A percentile compares a stretch with the other conserved stretches of the same genome.
phyloP scores from a whole-genome alignment of 2,797 vertebrate genomes.

The Capromys pilorides region DNA sequence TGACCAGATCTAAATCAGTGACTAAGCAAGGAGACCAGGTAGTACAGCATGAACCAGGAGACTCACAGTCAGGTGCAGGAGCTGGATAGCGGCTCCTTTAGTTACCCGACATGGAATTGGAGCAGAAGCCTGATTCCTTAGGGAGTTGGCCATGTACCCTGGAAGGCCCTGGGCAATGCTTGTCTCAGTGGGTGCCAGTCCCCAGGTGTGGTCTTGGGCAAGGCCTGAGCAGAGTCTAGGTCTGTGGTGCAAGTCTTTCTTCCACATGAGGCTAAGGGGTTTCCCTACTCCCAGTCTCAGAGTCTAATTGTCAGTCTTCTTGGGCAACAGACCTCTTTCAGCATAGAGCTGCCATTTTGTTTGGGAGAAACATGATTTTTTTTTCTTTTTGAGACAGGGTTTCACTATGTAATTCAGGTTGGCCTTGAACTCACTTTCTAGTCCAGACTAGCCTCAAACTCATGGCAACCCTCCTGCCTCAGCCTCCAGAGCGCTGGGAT shows the following conservation, averaged over 20 bases:
- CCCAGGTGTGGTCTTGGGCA: background rate
- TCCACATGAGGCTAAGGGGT: background rate
- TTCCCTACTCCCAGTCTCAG: background rate
- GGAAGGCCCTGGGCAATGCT: background rate
- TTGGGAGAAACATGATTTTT: background rate
- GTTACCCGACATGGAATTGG: background rate
- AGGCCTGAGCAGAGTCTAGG: too few species aligned
- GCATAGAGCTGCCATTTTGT: background rate
- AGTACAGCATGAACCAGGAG: background rate
- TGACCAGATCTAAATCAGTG: background rate
- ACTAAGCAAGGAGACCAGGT: background rate
- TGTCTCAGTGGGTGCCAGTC: background rate
- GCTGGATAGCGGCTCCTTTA: background rate
- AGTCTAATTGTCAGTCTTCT: background rate
- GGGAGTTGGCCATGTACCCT: background rate
- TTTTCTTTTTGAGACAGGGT: background rate
- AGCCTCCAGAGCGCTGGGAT: background rate
- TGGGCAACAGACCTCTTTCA: background rate
- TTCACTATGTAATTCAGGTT: background rate
- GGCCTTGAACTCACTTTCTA: background rate
- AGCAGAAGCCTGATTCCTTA: background rate
- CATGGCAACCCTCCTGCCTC: background rate
- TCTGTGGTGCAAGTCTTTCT: background rate
- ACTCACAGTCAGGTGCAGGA: background rate
- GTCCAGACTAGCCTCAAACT: background rate